These are phyloP conservation scores for Actinernus sp. DNA, from an alignment of 92 coral and sea anemone species.

Conservation along the genomic window DNA sequence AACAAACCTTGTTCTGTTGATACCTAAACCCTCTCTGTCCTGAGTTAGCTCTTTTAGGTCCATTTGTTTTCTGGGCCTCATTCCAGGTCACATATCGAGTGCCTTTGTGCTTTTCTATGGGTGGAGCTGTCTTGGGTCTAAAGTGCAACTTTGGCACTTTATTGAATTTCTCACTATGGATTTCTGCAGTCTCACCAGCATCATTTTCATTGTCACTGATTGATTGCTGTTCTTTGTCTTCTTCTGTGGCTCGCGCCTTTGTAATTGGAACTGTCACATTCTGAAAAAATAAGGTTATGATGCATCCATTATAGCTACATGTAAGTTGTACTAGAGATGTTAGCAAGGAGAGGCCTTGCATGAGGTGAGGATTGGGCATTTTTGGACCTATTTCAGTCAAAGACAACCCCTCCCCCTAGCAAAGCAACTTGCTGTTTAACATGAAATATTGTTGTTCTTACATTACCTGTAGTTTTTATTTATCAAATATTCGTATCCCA, in stretches of 20 bases:
- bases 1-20: constrained; percentile 15
- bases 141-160: constrained; percentile 88
- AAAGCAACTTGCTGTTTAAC: too few relatives aligned
- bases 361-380: too few relatives aligned
- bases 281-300: constrained; percentile 27
- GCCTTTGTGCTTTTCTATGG: constrained; percentile 68
- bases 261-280: constrained; percentile 66
- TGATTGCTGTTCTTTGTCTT: constrained; percentile 12
- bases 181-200: constrained; percentile 50
- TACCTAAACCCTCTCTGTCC: constrained; percentile 17
- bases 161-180: constrained; percentile 47
- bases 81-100: constrained; percentile 93
- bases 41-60: constrained; percentile 54
- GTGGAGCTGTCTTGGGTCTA: constrained; percentile 94
- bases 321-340: too few relatives aligned
- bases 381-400: too few relatives aligned
- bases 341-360: too few relatives aligned
- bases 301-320: too few relatives aligned
- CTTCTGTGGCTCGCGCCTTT: constrained; percentile 23
- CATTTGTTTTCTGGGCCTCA: constrained; percentile 71
- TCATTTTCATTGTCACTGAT: too few relatives aligned
- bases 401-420: too few relatives aligned
- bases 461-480: too few relatives aligned
- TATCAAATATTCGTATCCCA: too few relatives aligned
- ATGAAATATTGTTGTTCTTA: too few relatives aligned